Evolutionary conservation across 1,140 invertebrate species (phyloP).

Genomic region (Agrypnia vestita): DNA sequence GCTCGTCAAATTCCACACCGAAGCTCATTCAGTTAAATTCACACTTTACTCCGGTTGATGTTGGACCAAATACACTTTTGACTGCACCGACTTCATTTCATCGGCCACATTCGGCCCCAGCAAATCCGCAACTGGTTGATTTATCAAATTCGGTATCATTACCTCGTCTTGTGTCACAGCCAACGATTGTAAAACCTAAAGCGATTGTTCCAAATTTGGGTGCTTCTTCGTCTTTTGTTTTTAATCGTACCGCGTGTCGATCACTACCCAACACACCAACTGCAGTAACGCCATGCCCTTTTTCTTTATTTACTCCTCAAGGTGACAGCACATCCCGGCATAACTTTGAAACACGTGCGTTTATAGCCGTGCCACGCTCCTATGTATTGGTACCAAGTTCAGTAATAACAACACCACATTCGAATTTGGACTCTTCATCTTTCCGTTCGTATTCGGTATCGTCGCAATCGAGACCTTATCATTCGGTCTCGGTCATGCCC

Average conservation of each 20-base stretch:
- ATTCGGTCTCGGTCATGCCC: not conserved
- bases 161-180: not conserved
- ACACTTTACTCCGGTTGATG: not conserved
- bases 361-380: not conserved
- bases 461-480: not conserved
- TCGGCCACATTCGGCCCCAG: constrained; percentile 23
- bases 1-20: not conserved
- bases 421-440: not conserved
- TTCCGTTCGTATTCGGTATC: not conserved
- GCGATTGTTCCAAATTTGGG: not conserved
- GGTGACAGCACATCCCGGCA: not conserved
- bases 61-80: not conserved
- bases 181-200: constrained; percentile 5
- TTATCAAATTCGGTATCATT: not conserved
- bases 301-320: constrained; percentile 4
- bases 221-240: not conserved
- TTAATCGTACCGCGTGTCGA: not conserved
- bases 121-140: not conserved
- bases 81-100: not conserved
- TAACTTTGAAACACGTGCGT: constrained; percentile 9
- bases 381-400: not conserved
- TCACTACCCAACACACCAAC: constrained; percentile 18
- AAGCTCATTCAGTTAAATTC: not conserved
- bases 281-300: not conserved
- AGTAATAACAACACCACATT: not conserved